Evolutionary conservation across 2,888 invertebrate species (phyloP).

Genomic region (Bombylius discolor): DNA sequence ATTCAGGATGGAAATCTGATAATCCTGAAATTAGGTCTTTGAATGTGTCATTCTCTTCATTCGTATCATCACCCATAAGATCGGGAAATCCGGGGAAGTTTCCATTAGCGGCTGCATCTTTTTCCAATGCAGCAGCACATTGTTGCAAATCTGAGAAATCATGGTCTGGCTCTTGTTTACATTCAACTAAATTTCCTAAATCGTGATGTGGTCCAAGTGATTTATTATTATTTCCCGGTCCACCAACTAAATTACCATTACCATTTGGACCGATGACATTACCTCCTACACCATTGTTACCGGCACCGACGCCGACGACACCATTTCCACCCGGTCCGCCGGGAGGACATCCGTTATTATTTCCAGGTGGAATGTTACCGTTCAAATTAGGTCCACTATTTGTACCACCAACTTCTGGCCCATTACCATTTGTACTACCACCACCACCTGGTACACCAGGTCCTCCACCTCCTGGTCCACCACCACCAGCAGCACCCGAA

Average conservation of each 20-base stretch:
- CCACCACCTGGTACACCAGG: slow-evolving; percentile 11
- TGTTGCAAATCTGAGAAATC: slow-evolving; percentile 77
- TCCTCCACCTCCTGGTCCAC: slow-evolving; percentile 15
- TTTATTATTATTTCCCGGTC: slow-evolving; percentile 41
- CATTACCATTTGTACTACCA: slow-evolving; percentile 8
- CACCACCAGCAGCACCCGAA: slow-evolving; percentile 23
- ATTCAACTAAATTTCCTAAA: slow-evolving; percentile 58
- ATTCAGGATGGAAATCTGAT: slow-evolving; percentile 66
- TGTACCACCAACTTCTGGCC: slow-evolving; percentile 10
- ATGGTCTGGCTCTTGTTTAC: slow-evolving; percentile 71
- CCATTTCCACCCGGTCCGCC: slow-evolving; percentile 23
- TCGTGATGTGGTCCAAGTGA: slow-evolving; percentile 39
- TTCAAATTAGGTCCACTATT: slow-evolving; percentile 6
- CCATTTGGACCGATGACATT: slow-evolving; percentile 26
- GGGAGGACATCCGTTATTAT: slow-evolving; percentile 18
- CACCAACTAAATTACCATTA: slow-evolving; percentile 14
- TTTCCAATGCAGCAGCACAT: slow-evolving; percentile 73
- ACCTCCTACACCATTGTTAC: slow-evolving; percentile 19
- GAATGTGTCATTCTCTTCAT: slow-evolving; percentile 65
- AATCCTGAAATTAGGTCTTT: slow-evolving; percentile 81
- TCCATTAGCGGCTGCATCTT: slow-evolving; percentile 61
- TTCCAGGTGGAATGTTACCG: slow-evolving; percentile 7
- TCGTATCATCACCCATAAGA: slow-evolving; percentile 72
- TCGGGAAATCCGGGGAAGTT: slow-evolving; percentile 68
- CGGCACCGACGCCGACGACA: slow-evolving; percentile 16